Conservation (phyloP, 1,140 invertebrate genomes). For the Pemphigus obesinymphae region DNA sequence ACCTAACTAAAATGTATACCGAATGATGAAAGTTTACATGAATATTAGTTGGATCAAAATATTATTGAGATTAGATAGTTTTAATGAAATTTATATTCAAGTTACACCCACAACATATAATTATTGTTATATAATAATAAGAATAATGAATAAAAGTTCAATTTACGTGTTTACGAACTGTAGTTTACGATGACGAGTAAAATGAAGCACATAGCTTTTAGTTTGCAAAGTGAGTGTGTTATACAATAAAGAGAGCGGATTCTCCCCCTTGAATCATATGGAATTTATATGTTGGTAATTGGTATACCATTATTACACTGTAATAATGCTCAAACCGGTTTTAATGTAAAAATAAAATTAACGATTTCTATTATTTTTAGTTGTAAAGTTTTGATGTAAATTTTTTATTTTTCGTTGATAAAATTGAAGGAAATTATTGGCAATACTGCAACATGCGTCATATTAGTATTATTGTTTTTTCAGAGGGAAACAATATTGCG, state of each 20-base stretch:
- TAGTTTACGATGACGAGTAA: background rate
- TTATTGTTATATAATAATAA: no score
- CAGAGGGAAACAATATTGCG: slow-evolving; percentile 6
- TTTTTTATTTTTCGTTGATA: background rate
- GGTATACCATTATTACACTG: no score
- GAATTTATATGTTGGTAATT: no score
- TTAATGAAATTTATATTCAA: no score
- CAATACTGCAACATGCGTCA: no score
- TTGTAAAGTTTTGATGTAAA: background rate
- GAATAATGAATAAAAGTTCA: background rate
- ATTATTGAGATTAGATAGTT: no score
- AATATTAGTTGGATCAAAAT: no score
- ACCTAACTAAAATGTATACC: no score
- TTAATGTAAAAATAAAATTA: background rate
- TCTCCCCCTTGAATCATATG: background rate
- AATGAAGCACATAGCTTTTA: background rate
- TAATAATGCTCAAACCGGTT: background rate
- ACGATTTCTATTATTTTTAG: background rate
- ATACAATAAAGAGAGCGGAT: slow-evolving; percentile 26
- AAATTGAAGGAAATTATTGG: background rate
- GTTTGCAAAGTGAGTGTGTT: background rate
- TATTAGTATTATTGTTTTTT: background rate
- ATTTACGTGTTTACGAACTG: background rate
- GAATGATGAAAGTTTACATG: no score
- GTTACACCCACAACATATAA: no score